Evolutionary conservation across 2,113 vertebrate species (phyloP).

Genomic region (Camelus bactrianus): DNA sequence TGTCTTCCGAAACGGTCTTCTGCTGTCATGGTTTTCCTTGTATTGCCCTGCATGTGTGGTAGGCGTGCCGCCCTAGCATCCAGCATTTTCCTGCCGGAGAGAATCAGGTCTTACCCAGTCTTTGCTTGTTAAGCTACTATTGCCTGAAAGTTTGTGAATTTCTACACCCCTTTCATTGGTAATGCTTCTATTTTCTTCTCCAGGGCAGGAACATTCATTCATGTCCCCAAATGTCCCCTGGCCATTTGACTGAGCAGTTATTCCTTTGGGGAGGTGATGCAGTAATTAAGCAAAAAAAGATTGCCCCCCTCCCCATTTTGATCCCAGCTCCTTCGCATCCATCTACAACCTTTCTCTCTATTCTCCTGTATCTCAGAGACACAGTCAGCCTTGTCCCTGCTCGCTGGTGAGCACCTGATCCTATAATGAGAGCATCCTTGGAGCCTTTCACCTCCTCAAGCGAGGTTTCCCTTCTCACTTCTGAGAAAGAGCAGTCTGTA

Average conservation of each 20-base stretch:
- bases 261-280: neutral
- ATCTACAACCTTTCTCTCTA: neutral
- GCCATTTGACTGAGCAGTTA: no score
- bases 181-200: neutral
- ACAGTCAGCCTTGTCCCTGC: neutral
- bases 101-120: neutral
- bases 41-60: neutral
- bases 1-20: neutral
- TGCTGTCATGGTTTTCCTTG: no score
- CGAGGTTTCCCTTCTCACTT: neutral
- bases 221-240: neutral
- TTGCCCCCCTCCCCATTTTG: neutral
- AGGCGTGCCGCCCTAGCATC: no score
- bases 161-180: neutral
- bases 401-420: neutral
- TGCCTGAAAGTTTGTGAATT: neutral
- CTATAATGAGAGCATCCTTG: neutral
- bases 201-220: neutral
- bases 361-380: neutral
- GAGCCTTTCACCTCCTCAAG: neutral
- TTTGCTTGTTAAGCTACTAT: neutral
- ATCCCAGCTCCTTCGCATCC: neutral
- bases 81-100: neutral
- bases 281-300: neutral
- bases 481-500: neutral